phyloP scores from a whole-genome alignment of 1,140 invertebrate genomes.

The Pteromalus puparum region DNA sequence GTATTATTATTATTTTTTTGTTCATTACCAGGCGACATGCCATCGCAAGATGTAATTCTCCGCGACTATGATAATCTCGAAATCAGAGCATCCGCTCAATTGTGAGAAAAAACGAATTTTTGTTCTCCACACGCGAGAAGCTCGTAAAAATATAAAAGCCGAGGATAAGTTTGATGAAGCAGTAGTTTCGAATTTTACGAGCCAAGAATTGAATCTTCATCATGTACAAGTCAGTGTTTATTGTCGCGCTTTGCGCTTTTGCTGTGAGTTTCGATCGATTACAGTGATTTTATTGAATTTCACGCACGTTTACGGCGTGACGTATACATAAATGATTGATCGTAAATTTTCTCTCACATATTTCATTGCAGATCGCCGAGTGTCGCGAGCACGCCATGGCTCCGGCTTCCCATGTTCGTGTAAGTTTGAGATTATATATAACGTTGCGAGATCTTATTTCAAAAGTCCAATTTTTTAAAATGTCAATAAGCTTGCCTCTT shows the following conservation, averaged over 20 bases:
- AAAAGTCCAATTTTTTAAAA: too few species aligned
- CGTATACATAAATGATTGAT: neutral
- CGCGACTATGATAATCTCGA: neutral
- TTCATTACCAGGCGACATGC: neutral
- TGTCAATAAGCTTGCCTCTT: too few species aligned
- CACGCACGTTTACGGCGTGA: neutral
- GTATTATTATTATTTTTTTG: too few species aligned
- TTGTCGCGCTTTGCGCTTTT: neutral
- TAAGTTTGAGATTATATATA: neutral
- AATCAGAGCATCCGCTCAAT: neutral
- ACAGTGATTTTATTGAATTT: neutral
- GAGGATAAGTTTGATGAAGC: neutral
- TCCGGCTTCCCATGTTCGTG: neutral
- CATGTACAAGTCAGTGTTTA: neutral
- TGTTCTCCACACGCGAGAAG: neutral
- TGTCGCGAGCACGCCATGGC: neutral
- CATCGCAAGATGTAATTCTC: neutral
- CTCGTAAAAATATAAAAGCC: slow-evolving; percentile 2
- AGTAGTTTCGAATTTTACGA: neutral
- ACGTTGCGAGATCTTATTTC: neutral
- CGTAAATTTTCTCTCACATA: neutral
- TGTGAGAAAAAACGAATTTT: neutral
- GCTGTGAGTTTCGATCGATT: neutral
- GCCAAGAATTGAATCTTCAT: neutral
- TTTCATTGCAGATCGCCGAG: neutral